A percentile compares a stretch with the other conserved stretches of the same genome.
Conservation (phyloP, 2,797 vertebrate species). For the Esox lucius region DNA sequence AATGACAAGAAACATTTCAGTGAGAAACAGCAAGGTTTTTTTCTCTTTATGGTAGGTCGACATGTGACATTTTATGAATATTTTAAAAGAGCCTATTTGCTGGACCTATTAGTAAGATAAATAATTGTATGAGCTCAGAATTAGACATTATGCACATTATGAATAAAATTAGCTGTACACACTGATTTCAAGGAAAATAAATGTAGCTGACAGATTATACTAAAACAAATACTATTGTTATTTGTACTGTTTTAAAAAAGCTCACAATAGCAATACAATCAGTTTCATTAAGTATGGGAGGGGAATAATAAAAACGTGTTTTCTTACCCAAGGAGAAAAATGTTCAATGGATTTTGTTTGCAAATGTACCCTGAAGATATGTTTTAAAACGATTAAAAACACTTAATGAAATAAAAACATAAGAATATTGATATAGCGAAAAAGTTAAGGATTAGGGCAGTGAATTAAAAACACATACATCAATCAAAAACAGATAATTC, state of each 20-base stretch:
- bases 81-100: neutral
- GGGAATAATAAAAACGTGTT: too few species aligned
- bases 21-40: conserved; percentile 11
- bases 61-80: neutral
- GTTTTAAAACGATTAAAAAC: too few species aligned
- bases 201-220: neutral
- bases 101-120: neutral
- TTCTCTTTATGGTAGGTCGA: neutral
- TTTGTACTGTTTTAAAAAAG: neutral
- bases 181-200: neutral
- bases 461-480: too few species aligned
- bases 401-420: too few species aligned
- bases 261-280: too few species aligned
- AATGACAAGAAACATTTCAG: conserved; percentile 15
- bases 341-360: too few species aligned
- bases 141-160: neutral
- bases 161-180: neutral
- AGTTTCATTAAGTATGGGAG: too few species aligned
- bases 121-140: neutral
- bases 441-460: too few species aligned
- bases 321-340: too few species aligned
- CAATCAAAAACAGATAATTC: too few species aligned
- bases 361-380: too few species aligned
- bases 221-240: neutral
- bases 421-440: too few species aligned